Percentiles rank a stretch among this genome's conserved stretches.
Evolutionary conservation across 2,888 invertebrate species (phyloP).

Genomic region (Ptycholaimellus sp.): DNA sequence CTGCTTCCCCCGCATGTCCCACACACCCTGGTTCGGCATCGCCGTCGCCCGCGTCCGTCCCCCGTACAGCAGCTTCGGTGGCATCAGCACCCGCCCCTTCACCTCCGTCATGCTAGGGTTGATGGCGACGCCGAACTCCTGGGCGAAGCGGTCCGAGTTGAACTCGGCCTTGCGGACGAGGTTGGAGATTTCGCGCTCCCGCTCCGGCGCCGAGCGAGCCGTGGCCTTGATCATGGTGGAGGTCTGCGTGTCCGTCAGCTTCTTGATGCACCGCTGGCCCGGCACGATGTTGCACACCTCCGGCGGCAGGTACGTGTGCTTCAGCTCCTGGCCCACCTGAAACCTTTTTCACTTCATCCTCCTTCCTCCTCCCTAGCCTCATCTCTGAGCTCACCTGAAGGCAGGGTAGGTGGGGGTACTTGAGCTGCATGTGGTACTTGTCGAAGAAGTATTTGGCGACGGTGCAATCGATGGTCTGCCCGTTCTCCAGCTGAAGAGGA

Average conservation of each 20-base stretch:
- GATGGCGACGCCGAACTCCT: slow-evolving; percentile 91
- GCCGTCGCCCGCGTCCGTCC: slow-evolving; percentile 65
- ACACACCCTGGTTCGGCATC: slow-evolving; percentile 91
- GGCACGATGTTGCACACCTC: slow-evolving; percentile 99
- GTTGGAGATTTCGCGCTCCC: slow-evolving; percentile 93
- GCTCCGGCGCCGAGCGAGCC: slow-evolving; percentile 65
- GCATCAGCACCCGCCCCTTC: slow-evolving; percentile 84
- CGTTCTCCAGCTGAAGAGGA: slow-evolving; percentile 90
- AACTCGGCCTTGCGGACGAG: slow-evolving; percentile 82
- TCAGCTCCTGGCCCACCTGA: slow-evolving; percentile 98
- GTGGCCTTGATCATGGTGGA: slow-evolving; percentile 99
- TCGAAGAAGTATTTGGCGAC: slow-evolving; percentile 98
- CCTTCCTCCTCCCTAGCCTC: neutral
- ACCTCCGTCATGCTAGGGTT: slow-evolving; percentile 99
- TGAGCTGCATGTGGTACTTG: slow-evolving; percentile 50
- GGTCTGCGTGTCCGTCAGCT: slow-evolving; percentile 97
- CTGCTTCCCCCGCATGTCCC: slow-evolving; percentile 99
- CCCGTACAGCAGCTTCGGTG: slow-evolving; percentile 94
- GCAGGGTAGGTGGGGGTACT: slow-evolving; percentile 78
- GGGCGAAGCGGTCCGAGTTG: slow-evolving; percentile 92
- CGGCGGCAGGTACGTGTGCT: slow-evolving; percentile 92
- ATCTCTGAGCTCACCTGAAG: slow-evolving; percentile 41
- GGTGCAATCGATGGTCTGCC: slow-evolving; percentile 97
- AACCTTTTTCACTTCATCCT: neutral
- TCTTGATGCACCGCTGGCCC: slow-evolving; percentile 96